A percentile compares a stretch with the other conserved stretches of the same genome.
These are phyloP conservation scores for Sphyrna mokarran DNA, from an alignment of 2,113 vertebrate genomes.

Conservation along the genomic window DNA sequence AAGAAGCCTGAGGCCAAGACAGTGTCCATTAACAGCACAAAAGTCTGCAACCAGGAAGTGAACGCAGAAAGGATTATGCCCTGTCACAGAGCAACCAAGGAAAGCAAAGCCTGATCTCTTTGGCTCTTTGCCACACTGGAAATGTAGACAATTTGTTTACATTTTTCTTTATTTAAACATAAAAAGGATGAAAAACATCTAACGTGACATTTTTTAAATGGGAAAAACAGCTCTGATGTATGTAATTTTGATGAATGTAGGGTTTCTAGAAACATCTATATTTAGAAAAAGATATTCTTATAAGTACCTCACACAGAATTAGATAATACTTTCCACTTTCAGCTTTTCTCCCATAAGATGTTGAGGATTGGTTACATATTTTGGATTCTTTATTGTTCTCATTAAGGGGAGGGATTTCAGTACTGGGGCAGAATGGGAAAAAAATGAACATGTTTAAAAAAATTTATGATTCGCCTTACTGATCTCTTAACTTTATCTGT, in stretches of 20 bases:
- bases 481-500: neutral
- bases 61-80: neutral
- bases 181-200: neutral
- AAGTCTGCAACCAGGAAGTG: neutral
- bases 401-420: neutral
- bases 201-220: neutral
- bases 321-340: neutral
- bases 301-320: neutral
- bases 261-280: neutral
- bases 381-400: neutral
- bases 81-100: neutral
- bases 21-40: too few relatives aligned
- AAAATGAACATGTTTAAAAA: neutral
- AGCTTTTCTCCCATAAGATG: neutral
- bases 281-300: neutral
- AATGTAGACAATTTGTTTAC: neutral
- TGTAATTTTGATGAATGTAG: neutral
- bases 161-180: neutral
- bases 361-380: conserved; percentile 4
- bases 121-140: neutral
- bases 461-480: neutral
- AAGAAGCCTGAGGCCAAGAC: neutral
- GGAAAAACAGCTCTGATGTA: too few relatives aligned
- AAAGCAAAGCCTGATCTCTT: neutral
- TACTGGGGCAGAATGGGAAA: neutral